phyloP scores from a whole-genome alignment of 1,140 invertebrate genomes.

The Schlechtendalia chinensis region DNA sequence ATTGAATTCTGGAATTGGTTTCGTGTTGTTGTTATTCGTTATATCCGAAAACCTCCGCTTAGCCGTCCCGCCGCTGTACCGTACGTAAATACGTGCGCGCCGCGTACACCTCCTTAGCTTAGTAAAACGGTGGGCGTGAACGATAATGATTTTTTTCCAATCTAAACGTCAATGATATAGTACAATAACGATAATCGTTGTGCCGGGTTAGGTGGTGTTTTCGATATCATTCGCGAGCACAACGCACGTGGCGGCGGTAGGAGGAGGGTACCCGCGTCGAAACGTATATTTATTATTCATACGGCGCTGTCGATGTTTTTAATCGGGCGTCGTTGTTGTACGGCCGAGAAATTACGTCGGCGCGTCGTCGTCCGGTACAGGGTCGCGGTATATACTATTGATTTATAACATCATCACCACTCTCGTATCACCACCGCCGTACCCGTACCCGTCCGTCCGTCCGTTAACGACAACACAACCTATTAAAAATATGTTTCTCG shows the following conservation, averaged over 20 bases:
- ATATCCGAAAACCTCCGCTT: neutral
- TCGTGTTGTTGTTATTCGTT: conserved; percentile 12
- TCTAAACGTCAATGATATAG: conserved; percentile 8
- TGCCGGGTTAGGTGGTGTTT: neutral
- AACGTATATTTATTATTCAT: too few relatives aligned
- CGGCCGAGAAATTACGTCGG: neutral
- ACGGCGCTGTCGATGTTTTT: too few relatives aligned
- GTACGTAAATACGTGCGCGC: neutral
- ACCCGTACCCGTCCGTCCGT: too few relatives aligned
- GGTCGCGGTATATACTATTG: too few relatives aligned
- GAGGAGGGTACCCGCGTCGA: too few relatives aligned
- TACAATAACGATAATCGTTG: conserved; percentile 8
- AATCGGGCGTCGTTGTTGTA: too few relatives aligned
- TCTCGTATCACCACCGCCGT: too few relatives aligned
- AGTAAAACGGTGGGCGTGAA: conserved; percentile 25
- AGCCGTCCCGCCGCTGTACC: too few relatives aligned
- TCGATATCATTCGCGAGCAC: conserved; percentile 38
- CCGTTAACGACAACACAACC: conserved; percentile 40
- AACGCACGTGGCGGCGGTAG: too few relatives aligned
- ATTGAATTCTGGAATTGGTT: conserved; percentile 38
- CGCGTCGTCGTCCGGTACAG: too few relatives aligned
- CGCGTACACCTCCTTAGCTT: neutral
- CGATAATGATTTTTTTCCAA: conserved; percentile 8
- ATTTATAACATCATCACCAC: conserved; percentile 46
- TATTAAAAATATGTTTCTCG: conserved; percentile 43